Evolutionary conservation across 2,113 vertebrate species (phyloP).

Genomic region (Lepus americanus): DNA sequence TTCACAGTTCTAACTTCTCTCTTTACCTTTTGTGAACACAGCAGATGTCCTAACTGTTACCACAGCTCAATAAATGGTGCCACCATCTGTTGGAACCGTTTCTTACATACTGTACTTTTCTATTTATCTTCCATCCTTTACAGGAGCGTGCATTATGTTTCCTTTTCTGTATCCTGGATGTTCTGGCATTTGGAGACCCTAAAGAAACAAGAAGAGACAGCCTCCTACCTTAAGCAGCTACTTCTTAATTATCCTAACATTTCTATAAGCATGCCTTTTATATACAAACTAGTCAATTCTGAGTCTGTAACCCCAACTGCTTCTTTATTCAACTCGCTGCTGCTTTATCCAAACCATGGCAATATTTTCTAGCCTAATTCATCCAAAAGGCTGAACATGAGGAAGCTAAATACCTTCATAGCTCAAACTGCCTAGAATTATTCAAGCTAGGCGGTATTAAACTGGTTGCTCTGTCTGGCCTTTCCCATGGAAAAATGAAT

Average conservation of each 20-base stretch:
- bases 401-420: not conserved
- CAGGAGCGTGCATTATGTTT: not conserved
- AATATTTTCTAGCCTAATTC: not conserved
- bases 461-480: too few species aligned
- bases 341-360: too few species aligned
- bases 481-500: not conserved
- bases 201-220: not conserved
- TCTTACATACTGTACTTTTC: not conserved
- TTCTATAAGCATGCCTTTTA: not conserved
- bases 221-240: not conserved
- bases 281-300: not conserved
- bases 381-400: not conserved
- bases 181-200: not conserved
- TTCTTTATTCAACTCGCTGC: not conserved
- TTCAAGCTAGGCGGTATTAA: not conserved
- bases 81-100: not conserved
- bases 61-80: not conserved
- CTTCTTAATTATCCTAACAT: not conserved
- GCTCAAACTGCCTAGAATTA: not conserved
- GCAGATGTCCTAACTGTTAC: not conserved
- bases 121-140: not conserved
- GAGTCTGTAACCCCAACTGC: not conserved
- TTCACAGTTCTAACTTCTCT: not conserved
- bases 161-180: not conserved
- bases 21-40: not conserved